Conservation (phyloP, 30 jellyfish, hydroid and myxozoan species). For the Pseudorhiza aurosa region DNA sequence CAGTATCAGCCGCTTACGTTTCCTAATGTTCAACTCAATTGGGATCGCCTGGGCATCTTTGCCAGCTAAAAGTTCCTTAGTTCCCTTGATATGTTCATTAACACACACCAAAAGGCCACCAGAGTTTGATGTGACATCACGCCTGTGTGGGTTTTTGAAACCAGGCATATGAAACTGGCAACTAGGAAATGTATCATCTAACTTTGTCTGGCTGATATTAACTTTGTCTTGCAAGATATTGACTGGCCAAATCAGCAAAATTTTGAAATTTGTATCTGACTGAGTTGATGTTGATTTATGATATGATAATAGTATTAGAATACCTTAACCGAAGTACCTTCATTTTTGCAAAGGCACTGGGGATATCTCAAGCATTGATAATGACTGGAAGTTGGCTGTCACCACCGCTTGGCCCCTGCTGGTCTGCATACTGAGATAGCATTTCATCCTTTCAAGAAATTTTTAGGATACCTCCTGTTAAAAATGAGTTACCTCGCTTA, state of each 20-base stretch:
- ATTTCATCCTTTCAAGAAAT: not conserved
- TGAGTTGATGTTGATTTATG: slow-evolving; percentile 26
- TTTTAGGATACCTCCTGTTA: slow-evolving; percentile 2
- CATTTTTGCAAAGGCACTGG: not conserved
- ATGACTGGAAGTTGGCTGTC: slow-evolving; percentile 17
- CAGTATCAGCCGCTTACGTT: slow-evolving; percentile 45
- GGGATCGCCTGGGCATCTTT: slow-evolving; percentile 24
- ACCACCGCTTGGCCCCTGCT: slow-evolving; percentile 17
- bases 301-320: not conserved
- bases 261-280: slow-evolving; percentile 7
- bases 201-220: not conserved
- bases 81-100: not conserved
- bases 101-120: slow-evolving; percentile 53
- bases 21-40: slow-evolving; percentile 48
- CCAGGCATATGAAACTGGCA: slow-evolving; percentile 37
- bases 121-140: slow-evolving; percentile 33
- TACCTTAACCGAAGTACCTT: slow-evolving; percentile 2
- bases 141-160: slow-evolving; percentile 17
- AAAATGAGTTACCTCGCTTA: slow-evolving; percentile 18
- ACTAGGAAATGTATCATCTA: slow-evolving; percentile 38
- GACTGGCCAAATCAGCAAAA: slow-evolving; percentile 21
- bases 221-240: slow-evolving; percentile 32
- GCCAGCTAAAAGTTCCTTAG: not conserved
- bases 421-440: slow-evolving; percentile 21
- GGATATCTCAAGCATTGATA: not conserved